Conservation (phyloP, 2,888 invertebrate species). For the Girardia tigrina region DNA sequence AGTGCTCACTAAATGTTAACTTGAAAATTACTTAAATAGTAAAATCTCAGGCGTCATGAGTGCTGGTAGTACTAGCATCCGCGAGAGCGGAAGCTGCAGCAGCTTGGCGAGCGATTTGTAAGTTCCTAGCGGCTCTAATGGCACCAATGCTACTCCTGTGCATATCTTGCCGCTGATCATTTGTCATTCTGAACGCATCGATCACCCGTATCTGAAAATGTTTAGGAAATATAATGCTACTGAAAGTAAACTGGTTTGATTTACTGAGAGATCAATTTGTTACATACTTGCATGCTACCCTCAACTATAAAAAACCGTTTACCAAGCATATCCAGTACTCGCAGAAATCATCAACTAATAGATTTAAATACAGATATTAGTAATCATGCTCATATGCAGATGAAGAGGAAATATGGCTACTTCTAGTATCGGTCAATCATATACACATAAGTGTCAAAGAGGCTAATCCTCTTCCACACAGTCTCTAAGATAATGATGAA, state of each 20-base stretch:
- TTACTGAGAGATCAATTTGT: not conserved
- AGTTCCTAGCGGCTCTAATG: conserved; percentile 1
- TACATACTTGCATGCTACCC: conserved; percentile 23
- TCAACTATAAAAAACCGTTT: conserved; percentile 3
- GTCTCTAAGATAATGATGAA: not conserved
- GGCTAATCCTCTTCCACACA: not conserved
- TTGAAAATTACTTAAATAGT: not conserved
- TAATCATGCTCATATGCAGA: conserved; percentile 18
- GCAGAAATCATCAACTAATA: not conserved
- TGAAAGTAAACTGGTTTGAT: conserved; percentile 7
- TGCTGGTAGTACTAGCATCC: not conserved
- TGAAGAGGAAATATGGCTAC: conserved; percentile 23
- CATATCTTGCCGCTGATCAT: conserved; percentile 10
- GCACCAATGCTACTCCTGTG: conserved; percentile 9
- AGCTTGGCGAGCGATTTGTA: conserved; percentile 17
- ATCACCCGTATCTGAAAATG: conserved; percentile 7
- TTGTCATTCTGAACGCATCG: conserved; percentile 20
- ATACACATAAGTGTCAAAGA: not conserved
- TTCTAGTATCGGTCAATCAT: conserved; percentile 11
- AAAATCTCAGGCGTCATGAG: conserved; percentile 1
- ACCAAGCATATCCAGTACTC: conserved; percentile 9
- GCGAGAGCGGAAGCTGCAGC: conserved; percentile 11
- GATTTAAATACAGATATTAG: conserved; percentile 14
- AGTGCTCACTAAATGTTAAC: not conserved
- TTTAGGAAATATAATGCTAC: conserved; percentile 15